Base-by-base conservation (phyloP, 2,113 vertebrate genomes). In the Tringa solitaria region DNA sequence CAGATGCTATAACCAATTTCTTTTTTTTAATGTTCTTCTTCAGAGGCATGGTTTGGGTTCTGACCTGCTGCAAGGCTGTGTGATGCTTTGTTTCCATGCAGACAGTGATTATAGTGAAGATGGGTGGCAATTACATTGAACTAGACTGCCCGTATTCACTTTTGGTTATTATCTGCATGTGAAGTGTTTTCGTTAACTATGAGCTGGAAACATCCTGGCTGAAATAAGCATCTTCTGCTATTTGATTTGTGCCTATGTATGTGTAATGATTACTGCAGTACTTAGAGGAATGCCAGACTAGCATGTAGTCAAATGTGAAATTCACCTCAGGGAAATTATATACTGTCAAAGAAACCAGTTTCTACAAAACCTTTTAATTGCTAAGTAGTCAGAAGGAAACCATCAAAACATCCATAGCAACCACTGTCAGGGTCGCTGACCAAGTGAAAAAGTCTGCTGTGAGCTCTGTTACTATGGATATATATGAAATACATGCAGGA, bases 381-480 rank as follows among this genome's bases (percentile, higher is more conserved):
- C 63, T 78, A 94, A 88, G 53, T 56, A 95, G 70, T 96, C 87
- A 87, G n/a, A 84, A 92, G 94, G 90, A 95, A 69, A 74, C n/a
- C 57, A 90, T 75, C 41, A 80, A 94, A 89, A 92, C 76, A 93
- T 61, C 91, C 93, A 93, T 95, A 89, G 95, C 93, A 97, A 97
- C 93, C 45, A 78, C 35, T 20, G 8, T 92, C 65, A 73, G 80
- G 74, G 65, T 80, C 26, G 23, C 76, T 96, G 95, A 95, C 95
- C 92, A 93, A 97, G 89, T 86, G 76, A 84, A 92, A 80, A 95
- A 87, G 28, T 60, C 67, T 92, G 32, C 81, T 90, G 61, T 95
- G 93, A 96, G 87, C 81, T 95, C 96, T 93, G 95, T 97, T 98
- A 96, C 91, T 97, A 93, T 92, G 91, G 83, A 57, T 97, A 94